Evolutionary conservation across 2,888 invertebrate genomes (phyloP), one percentile per base, ranked within the genome.

Genomic region (Vesta saturnalis): DNA sequence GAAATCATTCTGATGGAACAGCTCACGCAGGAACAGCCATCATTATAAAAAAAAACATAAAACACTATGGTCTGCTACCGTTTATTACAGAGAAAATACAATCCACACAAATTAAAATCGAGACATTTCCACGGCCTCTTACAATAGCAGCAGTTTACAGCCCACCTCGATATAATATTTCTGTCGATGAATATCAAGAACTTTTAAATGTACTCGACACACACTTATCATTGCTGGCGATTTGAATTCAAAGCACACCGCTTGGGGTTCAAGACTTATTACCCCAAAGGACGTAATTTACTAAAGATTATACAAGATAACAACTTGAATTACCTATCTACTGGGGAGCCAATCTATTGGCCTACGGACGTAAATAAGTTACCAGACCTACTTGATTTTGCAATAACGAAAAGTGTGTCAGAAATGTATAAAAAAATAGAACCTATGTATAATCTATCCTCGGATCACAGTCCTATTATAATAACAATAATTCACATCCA

Each of bases 301-400:
- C 15, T 8, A 10, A 1, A 15, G 12, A 18, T 15, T 8, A 49
- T 49, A 15, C 49, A 49, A 3, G 16, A 6, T 1, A 19, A 55
- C 21, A 55, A 55, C 1, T 12, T 55, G 1, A n/a, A 10, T 8
- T 22, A 55, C 14, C 1, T 21, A 22, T 55, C 55, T 1, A 55
- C 14, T 22, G 18, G 18, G 12, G n/a, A 54, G 16, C 54, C 54
- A 54, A 54, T 18, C 14, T 54, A 54, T 8, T 54, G 54, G 55
- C 55, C 21, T 22, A 14, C n/a, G 12, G 5, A 55, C 55, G 1
- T 22, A 5, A 23, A 2, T 5, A 56, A 56, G 10, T 6, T 6
- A 12, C 15, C 56, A 5, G 56, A 56, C 23, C 10, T 56, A 5
- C 56, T 56, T 5, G 56, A 56, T 8, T 56, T 22, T 56, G n/a